Base-by-base conservation (phyloP, 2,888 invertebrate species). In the Agrypnus murinus region DNA sequence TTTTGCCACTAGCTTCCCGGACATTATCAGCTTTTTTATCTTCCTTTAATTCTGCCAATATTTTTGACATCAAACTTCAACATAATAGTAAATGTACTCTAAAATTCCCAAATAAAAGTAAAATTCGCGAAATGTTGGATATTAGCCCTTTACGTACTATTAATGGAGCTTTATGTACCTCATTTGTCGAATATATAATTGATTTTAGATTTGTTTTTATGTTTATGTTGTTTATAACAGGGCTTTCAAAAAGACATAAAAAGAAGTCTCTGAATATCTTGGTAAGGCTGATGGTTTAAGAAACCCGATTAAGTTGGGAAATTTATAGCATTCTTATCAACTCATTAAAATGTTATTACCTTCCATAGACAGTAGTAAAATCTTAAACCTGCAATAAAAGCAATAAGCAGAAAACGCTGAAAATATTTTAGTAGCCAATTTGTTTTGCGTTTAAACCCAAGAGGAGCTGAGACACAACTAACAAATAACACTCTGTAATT, bases 331-430 rank as follows among this genome's bases (percentile, higher is more conserved):
- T 36, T 55, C 55, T 55, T 55, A 55, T 55, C 55, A 55, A 36
- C 55, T 55, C 55, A 55, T 55, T 55, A 55, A 55, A 55, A 55
- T 17, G 34, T 55, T 55, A 55, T 55, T 55, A 38, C 17, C 55
- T 17, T 55, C 10, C 12, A 36, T 55, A 55, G 36, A 55, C 36
- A 36, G 38, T 36, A 55, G 15, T 55, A 55, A 55, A 55, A 50
- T 19, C n/a, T 46, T 19, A 46, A 46, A 17, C 50, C 8, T 50
- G 50, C 8, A 50, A 10, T 50, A 50, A 31, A 50, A 19, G 25
- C 19, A 46, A 46, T 46, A 19, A 8, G 46, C 19, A 19, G 46
- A 15, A 46, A 46, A 46, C 15, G 14, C 15, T 43, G 43, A 14
- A 43, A 2, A 25, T 25, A 25, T 5, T 25, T 25, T 5, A 25